Evolutionary conservation across 1,140 invertebrate genomes (phyloP).

Genomic region (Papilio dardanus): DNA sequence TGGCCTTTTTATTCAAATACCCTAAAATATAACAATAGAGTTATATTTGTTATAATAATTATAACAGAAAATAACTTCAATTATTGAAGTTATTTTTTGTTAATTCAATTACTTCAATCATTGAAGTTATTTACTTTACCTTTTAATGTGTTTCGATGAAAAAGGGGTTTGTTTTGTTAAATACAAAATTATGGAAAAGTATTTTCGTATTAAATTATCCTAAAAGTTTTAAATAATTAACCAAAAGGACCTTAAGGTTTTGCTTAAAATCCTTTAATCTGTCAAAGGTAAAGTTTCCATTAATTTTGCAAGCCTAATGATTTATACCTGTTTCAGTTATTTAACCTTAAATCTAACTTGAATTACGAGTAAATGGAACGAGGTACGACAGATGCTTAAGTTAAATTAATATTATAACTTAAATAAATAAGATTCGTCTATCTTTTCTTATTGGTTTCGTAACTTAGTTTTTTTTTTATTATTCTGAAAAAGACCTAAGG

Average conservation of each 20-base stretch:
- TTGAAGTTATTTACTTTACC: too few relatives aligned
- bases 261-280: conserved; percentile 18
- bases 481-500: too few relatives aligned
- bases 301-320: conserved; percentile 25
- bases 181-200: background rate
- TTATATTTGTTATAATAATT: background rate
- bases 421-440: too few relatives aligned
- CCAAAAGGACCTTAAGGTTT: conserved; percentile 11
- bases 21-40: background rate
- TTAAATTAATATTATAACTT: conserved; percentile 4
- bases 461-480: too few relatives aligned
- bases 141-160: background rate
- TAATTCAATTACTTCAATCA: too few relatives aligned
- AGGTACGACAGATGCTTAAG: background rate
- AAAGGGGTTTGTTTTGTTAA: background rate
- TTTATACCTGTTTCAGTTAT: conserved; percentile 17
- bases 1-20: background rate
- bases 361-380: background rate
- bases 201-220: background rate
- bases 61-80: too few relatives aligned
- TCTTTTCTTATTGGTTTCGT: too few relatives aligned
- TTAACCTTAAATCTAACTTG: background rate
- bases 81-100: too few relatives aligned
- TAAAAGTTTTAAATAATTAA: conserved; percentile 2
- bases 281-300: conserved; percentile 23